phyloP scores from a whole-genome alignment of 2,113 vertebrate species.

The Phaetusa simplex region DNA sequence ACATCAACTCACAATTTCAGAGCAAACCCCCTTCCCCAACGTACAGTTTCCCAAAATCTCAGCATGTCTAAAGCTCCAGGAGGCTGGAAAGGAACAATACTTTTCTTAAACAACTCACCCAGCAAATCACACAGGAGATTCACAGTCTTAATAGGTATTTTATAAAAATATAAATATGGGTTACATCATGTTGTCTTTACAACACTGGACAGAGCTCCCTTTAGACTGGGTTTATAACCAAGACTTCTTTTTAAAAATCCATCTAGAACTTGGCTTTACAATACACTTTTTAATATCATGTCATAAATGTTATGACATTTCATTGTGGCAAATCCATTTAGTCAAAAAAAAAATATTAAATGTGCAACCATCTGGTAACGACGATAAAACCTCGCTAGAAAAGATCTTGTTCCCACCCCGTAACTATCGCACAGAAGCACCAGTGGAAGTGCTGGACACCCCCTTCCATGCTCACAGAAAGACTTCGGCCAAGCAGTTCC shows the following conservation, averaged over 20 bases:
- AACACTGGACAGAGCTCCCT: constrained; percentile 77
- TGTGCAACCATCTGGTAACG: constrained; percentile 86
- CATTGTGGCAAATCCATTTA: constrained; percentile 79
- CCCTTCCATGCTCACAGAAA: constrained; percentile 21
- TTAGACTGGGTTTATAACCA: constrained; percentile 80
- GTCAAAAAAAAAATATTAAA: constrained; percentile 58
- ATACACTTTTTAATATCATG: constrained; percentile 82
- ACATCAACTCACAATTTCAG: constrained; percentile 65
- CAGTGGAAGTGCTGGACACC: constrained; percentile 28
- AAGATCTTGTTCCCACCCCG: constrained; percentile 80
- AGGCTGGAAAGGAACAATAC: constrained; percentile 51
- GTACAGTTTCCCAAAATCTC: constrained; percentile 43
- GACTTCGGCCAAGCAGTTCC: not conserved
- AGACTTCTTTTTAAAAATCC: constrained; percentile 77
- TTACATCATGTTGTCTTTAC: constrained; percentile 78
- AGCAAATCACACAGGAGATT: constrained; percentile 79
- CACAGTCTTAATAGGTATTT: constrained; percentile 80
- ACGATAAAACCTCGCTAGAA: constrained; percentile 79
- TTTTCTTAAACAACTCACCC: constrained; percentile 68
- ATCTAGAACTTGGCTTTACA: constrained; percentile 88
- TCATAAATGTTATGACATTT: constrained; percentile 99
- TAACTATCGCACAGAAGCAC: constrained; percentile 41
- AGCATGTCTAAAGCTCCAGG: constrained; percentile 35
- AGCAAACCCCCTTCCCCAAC: constrained; percentile 63
- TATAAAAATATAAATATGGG: constrained; percentile 85